Conservation (phyloP, 2,888 invertebrate species). For the Molanna angustata region DNA sequence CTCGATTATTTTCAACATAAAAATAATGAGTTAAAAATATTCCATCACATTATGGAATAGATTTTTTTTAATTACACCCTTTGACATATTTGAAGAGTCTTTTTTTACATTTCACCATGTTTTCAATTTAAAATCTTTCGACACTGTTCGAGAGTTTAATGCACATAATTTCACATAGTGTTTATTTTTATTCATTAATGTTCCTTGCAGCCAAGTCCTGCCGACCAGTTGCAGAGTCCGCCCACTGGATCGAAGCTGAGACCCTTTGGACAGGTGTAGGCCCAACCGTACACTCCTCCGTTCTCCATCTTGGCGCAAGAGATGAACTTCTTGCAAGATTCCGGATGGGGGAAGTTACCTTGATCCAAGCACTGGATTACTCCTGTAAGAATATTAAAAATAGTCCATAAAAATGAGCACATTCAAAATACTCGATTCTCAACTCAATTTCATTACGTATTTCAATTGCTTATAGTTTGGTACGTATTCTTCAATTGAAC, state of each 20-base stretch:
- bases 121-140: too few species aligned
- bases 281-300: conserved; percentile 77
- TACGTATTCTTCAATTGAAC: too few species aligned
- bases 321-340: conserved; percentile 88
- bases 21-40: background rate
- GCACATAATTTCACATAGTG: background rate
- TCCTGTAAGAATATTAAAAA: conserved; percentile 45
- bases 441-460: too few species aligned
- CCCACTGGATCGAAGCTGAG: conserved; percentile 87
- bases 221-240: conserved; percentile 88
- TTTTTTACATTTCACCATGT: too few species aligned
- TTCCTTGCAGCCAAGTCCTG: conserved; percentile 75
- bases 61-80: background rate
- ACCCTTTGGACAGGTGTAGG: conserved; percentile 83
- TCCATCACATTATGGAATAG: background rate
- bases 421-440: too few species aligned
- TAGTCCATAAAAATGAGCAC: too few species aligned
- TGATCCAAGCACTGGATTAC: conserved; percentile 82
- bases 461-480: too few species aligned
- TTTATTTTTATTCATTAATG: conserved; percentile 7
- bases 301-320: conserved; percentile 83
- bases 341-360: conserved; percentile 89
- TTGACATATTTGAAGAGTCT: background rate
- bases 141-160: background rate
- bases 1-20: too few species aligned